These are phyloP conservation scores for Steinernema khuongi DNA, from an alignment of 1,140 invertebrate species.

Conservation along the genomic window DNA sequence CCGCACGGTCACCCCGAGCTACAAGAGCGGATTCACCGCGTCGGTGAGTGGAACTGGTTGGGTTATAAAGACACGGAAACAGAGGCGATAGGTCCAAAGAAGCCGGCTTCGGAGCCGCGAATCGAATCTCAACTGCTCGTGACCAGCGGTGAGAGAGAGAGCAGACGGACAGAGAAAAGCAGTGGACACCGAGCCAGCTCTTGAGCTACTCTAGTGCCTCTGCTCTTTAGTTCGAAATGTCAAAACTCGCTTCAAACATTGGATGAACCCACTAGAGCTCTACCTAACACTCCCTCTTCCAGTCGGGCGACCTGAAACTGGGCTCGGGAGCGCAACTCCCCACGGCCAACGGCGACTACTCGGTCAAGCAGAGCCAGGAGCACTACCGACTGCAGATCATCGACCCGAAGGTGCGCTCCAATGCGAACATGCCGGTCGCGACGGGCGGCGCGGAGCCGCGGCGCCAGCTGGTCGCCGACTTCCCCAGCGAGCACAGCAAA, in stretches of 20 bases:
- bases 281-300: conserved; percentile 27
- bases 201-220: too few relatives aligned
- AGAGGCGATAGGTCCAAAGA: too few relatives aligned
- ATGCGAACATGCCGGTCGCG: conserved; percentile 36
- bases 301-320: conserved; percentile 33
- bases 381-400: conserved; percentile 57
- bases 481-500: conserved; percentile 55
- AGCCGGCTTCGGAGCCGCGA: too few relatives aligned
- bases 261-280: background rate
- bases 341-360: conserved; percentile 50
- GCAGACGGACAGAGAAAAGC: too few relatives aligned
- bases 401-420: conserved; percentile 51
- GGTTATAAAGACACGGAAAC: background rate
- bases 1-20: conserved; percentile 35
- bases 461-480: conserved; percentile 42
- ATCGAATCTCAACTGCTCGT: too few relatives aligned
- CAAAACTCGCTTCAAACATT: background rate
- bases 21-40: conserved; percentile 29
- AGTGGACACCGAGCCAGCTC: too few relatives aligned
- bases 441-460: conserved; percentile 19
- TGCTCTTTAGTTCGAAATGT: conserved; percentile 19
- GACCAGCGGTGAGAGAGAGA: too few relatives aligned
- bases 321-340: conserved; percentile 41
- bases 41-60: conserved; percentile 19
- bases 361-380: conserved; percentile 46